Evolutionary conservation across 2,113 vertebrate genomes (phyloP).

Genomic region (Anser cygnoides): DNA sequence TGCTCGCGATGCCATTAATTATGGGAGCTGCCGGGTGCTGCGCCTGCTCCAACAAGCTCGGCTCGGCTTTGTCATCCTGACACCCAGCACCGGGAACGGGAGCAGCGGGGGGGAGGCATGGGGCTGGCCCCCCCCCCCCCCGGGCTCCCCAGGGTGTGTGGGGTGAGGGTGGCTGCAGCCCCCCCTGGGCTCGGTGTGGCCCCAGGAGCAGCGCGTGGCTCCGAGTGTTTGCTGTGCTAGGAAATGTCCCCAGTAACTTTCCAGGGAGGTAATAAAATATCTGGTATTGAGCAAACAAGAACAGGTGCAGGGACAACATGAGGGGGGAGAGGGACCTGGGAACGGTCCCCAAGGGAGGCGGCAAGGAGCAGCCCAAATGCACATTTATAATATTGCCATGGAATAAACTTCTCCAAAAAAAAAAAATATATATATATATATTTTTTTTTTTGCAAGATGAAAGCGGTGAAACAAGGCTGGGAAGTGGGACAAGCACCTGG

Average conservation of each 20-base stretch:
- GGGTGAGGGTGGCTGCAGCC: not conserved
- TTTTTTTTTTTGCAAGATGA: not conserved
- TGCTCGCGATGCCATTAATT: constrained; percentile 62
- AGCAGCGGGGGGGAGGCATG: not conserved
- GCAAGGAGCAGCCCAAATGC: not conserved
- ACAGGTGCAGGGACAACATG: not conserved
- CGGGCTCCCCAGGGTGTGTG: not conserved
- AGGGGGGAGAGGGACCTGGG: not conserved
- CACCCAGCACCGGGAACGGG: not conserved
- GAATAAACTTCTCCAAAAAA: not conserved
- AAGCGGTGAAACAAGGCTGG: not conserved
- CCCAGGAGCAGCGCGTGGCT: not conserved
- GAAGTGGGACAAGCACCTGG: not conserved
- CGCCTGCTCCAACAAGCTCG: rapidly evolving
- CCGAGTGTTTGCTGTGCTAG: not conserved
- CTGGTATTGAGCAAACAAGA: not conserved
- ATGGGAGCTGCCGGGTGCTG: not conserved
- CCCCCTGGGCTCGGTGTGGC: not conserved
- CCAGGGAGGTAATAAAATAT: constrained; percentile 11
- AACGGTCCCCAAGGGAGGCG: not conserved
- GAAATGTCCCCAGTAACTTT: constrained; percentile 5
- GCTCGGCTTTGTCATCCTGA: constrained; percentile 52
- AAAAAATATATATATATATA: too few relatives aligned
- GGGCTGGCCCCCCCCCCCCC: not conserved
- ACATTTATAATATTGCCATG: not conserved